Evolutionary conservation across 2,113 vertebrate genomes (phyloP).

Genomic region (Xenus cinereus): DNA sequence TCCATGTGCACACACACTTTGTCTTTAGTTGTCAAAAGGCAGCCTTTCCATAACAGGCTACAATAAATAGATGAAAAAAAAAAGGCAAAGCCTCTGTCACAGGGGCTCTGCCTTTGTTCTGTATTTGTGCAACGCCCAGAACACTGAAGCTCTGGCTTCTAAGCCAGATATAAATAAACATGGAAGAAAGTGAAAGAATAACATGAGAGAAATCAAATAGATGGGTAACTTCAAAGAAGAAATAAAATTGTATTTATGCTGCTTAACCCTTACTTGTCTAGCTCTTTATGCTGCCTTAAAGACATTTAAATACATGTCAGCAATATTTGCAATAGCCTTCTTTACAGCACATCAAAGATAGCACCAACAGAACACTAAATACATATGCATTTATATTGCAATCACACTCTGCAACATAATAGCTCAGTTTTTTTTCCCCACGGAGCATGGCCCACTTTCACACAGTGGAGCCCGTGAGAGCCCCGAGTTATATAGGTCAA

Average conservation of each 20-base stretch:
- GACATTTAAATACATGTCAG: neutral
- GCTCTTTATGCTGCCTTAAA: neutral
- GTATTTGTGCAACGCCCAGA: constrained; percentile 3
- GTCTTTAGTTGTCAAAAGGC: neutral
- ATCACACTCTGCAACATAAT: neutral
- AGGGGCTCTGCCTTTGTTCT: constrained; percentile 20
- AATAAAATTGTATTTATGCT: neutral
- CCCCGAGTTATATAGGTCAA: neutral
- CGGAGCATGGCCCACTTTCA: neutral
- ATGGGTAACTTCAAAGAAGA: neutral
- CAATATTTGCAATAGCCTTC: neutral
- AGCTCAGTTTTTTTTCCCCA: neutral
- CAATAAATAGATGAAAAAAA: neutral
- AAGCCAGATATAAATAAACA: constrained; percentile 45
- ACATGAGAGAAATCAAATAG: neutral
- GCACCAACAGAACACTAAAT: neutral
- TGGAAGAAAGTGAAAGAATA: constrained; percentile 12
- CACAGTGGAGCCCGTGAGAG: rapidly evolving
- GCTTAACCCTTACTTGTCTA: neutral
- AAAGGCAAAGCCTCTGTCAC: constrained; percentile 5
- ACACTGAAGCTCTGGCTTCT: constrained; percentile 12
- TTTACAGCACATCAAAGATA: neutral
- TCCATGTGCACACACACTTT: neutral
- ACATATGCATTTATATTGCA: neutral
- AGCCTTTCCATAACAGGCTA: neutral